Percentiles rank a stretch among this genome's conserved stretches.
These are phyloP conservation scores for Drosophila sulfurigaster DNA, from an alignment of 1,140 invertebrate genomes.

Conservation along the genomic window DNA sequence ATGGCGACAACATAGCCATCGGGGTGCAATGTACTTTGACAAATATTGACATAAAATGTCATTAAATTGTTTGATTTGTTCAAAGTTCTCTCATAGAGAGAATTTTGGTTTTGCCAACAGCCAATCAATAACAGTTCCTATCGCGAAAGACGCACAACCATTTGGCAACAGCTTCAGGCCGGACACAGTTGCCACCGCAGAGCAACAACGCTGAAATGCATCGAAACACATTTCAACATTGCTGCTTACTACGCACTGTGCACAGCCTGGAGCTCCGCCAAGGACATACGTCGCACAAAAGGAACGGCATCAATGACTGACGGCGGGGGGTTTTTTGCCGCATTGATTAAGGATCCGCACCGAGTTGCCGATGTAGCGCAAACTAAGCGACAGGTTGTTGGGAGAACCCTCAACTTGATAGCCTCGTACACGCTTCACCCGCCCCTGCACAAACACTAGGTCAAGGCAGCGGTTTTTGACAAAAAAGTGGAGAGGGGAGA, in stretches of 20 bases:
- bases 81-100: constrained; percentile 29
- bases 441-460: constrained; percentile 48
- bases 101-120: constrained; percentile 56
- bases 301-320: constrained; percentile 27
- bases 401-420: not conserved
- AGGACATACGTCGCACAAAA: constrained; percentile 42
- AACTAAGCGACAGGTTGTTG: constrained; percentile 18
- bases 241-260: not conserved
- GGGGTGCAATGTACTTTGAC: constrained; percentile 56
- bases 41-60: constrained; percentile 42
- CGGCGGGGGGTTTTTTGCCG: constrained; percentile 66
- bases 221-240: constrained; percentile 8
- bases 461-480: constrained; percentile 44
- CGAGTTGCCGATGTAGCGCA: constrained; percentile 11
- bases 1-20: constrained; percentile 69
- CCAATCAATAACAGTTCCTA: constrained; percentile 41
- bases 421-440: constrained; percentile 15
- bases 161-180: not conserved
- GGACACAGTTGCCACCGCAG: constrained; percentile 12
- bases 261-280: constrained; percentile 12
- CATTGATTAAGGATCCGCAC: constrained; percentile 64
- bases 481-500: not conserved
- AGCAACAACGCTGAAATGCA: constrained; percentile 4
- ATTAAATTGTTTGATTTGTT: constrained; percentile 38
- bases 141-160: constrained; percentile 41